These are phyloP conservation scores for Neomorphus geoffroyi DNA, from an alignment of 2,797 vertebrate species.

Conservation along the genomic window DNA sequence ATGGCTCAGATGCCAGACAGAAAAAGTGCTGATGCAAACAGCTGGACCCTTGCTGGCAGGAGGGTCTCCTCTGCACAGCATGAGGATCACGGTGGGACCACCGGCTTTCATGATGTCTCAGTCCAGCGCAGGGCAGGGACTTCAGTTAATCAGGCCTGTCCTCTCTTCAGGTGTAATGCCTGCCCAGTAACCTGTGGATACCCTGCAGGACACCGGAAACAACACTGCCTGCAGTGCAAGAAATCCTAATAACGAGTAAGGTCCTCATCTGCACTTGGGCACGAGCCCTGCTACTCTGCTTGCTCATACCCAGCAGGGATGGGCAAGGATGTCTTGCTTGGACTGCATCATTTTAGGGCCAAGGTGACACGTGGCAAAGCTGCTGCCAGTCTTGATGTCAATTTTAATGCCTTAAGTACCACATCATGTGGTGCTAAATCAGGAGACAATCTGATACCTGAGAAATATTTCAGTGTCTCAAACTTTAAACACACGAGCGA, in stretches of 20 bases:
- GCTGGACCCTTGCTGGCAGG: background rate
- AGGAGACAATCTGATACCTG: background rate
- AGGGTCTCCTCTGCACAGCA: background rate
- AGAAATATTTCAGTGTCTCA: constrained; percentile 1
- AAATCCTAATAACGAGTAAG: background rate
- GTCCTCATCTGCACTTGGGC: background rate
- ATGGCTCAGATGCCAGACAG: background rate
- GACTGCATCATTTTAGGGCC: background rate
- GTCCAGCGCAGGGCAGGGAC: background rate
- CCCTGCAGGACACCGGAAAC: background rate
- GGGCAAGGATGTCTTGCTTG: rapidly evolving
- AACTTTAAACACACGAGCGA: constrained; percentile 12
- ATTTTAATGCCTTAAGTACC: background rate
- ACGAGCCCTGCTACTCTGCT: background rate
- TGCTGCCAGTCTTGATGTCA: background rate
- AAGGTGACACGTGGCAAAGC: background rate
- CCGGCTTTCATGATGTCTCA: rapidly evolving
- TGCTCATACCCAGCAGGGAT: background rate
- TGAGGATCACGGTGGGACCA: background rate
- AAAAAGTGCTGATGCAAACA: background rate
- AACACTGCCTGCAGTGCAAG: background rate
- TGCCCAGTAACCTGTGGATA: background rate
- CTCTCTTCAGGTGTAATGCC: background rate
- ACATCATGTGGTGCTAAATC: background rate
- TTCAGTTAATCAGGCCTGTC: background rate